These are phyloP conservation scores for Palaemon carinicauda DNA, from an alignment of 1,140 invertebrate genomes.

Conservation along the genomic window DNA sequence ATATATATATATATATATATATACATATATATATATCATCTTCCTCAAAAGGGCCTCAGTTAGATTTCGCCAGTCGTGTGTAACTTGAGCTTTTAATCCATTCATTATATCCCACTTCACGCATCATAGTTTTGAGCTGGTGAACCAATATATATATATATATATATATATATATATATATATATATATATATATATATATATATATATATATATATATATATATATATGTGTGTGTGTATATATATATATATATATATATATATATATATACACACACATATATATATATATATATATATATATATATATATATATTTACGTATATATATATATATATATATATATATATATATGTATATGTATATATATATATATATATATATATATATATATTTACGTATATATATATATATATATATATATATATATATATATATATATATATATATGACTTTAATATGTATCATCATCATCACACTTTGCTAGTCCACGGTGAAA, in stretches of 20 bases:
- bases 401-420: background rate
- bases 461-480: too few species aligned
- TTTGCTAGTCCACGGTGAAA: too few species aligned
- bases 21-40: background rate
- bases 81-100: too few species aligned
- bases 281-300: background rate
- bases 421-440: background rate
- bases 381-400: background rate
- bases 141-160: too few species aligned
- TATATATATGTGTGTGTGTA: background rate
- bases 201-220: background rate
- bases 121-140: too few species aligned
- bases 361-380: background rate
- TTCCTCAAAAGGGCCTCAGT: too few species aligned
- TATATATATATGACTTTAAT: background rate
- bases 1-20: too few species aligned
- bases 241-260: background rate
- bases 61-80: too few species aligned
- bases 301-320: background rate
- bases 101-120: too few species aligned
- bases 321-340: background rate
- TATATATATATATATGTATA: background rate
- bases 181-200: background rate
- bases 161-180: background rate
- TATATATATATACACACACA: background rate